phyloP scores from a whole-genome alignment of 2,797 vertebrate species.

The Phoebastria nigripes region DNA sequence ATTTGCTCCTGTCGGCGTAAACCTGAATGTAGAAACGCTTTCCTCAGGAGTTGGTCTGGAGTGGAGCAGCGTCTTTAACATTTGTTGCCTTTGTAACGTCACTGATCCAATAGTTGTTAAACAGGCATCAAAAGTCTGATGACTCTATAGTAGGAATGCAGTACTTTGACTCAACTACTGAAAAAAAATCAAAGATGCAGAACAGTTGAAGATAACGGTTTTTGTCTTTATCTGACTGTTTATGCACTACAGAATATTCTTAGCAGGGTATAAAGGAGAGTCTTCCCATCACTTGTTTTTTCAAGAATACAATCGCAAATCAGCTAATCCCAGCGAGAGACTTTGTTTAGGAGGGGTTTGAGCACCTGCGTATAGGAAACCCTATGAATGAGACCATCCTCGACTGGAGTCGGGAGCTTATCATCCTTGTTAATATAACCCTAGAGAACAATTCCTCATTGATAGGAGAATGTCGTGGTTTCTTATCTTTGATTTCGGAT shows the following conservation, averaged over 20 bases:
- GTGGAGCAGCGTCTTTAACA: background rate
- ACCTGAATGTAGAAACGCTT: background rate
- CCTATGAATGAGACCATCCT: background rate
- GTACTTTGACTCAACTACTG: background rate
- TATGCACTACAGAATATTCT: background rate
- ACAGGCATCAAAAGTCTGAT: background rate
- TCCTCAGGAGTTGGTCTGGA: background rate
- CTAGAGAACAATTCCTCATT: background rate
- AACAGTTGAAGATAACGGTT: background rate
- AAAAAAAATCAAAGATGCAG: background rate
- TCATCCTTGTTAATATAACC: background rate
- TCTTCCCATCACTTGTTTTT: background rate
- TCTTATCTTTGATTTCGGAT: background rate
- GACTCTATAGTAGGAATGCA: rapidly evolving
- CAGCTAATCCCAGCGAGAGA: background rate
- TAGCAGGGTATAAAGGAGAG: background rate
- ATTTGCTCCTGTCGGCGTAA: background rate
- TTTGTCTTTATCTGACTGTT: background rate
- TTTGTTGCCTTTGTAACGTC: background rate
- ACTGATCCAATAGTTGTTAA: background rate
- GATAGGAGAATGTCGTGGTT: background rate
- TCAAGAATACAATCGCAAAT: background rate
- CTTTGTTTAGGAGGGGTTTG: background rate
- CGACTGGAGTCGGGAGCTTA: background rate
- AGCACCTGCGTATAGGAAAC: background rate